A percentile compares a stretch with the other conserved stretches of the same genome.
phyloP scores from a whole-genome alignment of 2,113 vertebrate genomes.

The Amphiprion ocellaris region DNA sequence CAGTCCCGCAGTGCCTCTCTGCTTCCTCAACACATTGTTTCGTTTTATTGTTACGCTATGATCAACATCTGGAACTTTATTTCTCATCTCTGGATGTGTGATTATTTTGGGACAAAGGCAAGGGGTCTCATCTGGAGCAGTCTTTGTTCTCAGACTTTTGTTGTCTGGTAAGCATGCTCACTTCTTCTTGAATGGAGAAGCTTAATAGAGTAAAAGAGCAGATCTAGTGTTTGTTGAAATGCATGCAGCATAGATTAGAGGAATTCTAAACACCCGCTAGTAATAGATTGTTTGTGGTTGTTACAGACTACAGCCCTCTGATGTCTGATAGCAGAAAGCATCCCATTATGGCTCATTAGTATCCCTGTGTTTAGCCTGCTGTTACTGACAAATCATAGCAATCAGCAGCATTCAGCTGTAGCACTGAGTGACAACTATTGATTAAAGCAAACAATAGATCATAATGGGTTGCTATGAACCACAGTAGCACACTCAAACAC shows the following conservation, averaged over 20 bases:
- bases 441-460: conserved; percentile 75
- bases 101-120: conserved; percentile 5
- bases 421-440: conserved; percentile 77
- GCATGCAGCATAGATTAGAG: conserved; percentile 4
- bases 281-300: conserved; percentile 57
- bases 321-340: conserved; percentile 62
- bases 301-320: conserved; percentile 33
- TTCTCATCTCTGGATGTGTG: conserved; percentile 12
- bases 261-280: conserved; percentile 21
- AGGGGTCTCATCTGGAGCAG: conserved; percentile 24
- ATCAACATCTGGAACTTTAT: conserved; percentile 38
- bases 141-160: conserved; percentile 30
- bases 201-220: background rate
- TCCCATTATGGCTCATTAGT: conserved; percentile 76
- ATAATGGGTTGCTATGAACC: conserved; percentile 71
- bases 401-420: conserved; percentile 69
- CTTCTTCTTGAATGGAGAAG: background rate
- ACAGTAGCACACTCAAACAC: conserved; percentile 55
- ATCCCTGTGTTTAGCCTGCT: conserved; percentile 69
- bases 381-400: conserved; percentile 77
- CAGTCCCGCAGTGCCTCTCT: conserved; percentile 71
- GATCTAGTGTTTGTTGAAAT: conserved; percentile 26
- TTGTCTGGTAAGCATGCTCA: conserved; percentile 20
- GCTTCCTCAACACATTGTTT: conserved; percentile 52
- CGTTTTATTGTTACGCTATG: conserved; percentile 12